Base-by-base conservation (phyloP, 2,888 invertebrate species). In the Epinotia demarniana region DNA sequence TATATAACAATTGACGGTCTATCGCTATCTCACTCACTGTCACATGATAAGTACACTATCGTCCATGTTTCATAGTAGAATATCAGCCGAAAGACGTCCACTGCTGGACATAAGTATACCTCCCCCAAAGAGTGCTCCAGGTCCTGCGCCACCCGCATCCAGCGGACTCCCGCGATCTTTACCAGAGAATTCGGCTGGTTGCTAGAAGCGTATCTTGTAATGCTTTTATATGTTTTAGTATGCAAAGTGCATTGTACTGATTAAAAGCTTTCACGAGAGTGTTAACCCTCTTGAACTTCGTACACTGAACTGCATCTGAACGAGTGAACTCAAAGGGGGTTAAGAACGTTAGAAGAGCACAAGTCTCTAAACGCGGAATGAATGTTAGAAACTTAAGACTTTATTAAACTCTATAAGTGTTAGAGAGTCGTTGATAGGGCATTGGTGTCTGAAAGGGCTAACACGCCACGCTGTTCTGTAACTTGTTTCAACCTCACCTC, bases 231-330 rank as follows among this genome's bases (percentile, higher is more conserved):
- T 60, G 6, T 16, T 61, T 61, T 61, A 33, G n/a, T 33, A 61
- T 61, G 61, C 13, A 46, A 58, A 46, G 69, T 69, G 69, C 69
- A 58, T 19, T 27, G 58, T 23, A 69, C 69, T 46, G 19, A 6
- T 46, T 69, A 18, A 58, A 19, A 19, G 11, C 43, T 58, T 39
- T 23, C 58, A 43, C 19, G 23, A 33, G 43, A 69, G 23, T 60
- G 69, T 69, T 46, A 43, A 69, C 58, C 69, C 58, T 58, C 23
- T 39, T 46, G 66, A n/a, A 55, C 58, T 46, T 60, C 43, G 43
- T 69, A 23, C 69, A 60, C 43, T 58, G 69, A 46, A 60, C 46
- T 60, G 57, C 13, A n/a, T 57, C 39, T 58, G 69, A 46, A 69
- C 58, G 58, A 46, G 46, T 69, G 69, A 69, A 58, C 69, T 58